Conservation (phyloP, 64 coral and sea anemone genomes). For the Cladopsammia gracilis region DNA sequence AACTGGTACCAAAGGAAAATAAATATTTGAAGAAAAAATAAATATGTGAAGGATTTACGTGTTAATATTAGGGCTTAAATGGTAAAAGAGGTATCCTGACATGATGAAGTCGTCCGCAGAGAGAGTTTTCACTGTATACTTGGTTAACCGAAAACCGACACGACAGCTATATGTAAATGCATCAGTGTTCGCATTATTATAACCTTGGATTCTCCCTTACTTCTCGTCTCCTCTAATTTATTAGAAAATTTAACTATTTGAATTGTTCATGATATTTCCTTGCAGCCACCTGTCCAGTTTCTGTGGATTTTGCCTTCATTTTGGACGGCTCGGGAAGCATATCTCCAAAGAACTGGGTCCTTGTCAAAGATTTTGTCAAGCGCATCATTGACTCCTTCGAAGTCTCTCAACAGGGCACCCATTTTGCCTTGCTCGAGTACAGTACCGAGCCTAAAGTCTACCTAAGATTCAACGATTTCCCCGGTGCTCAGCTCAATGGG, state of each 20-base stretch:
- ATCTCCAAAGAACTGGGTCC: slow-evolving; percentile 22
- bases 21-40: too few relatives aligned
- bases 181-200: too few relatives aligned
- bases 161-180: too few relatives aligned
- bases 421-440: slow-evolving; percentile 62
- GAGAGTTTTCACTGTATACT: too few relatives aligned
- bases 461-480: slow-evolving; percentile 40
- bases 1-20: too few relatives aligned
- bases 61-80: too few relatives aligned
- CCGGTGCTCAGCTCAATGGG: slow-evolving; percentile 44
- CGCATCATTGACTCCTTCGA: slow-evolving; percentile 23
- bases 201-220: too few relatives aligned
- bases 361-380: slow-evolving; percentile 43
- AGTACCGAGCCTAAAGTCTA: slow-evolving; percentile 30
- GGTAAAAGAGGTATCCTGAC: too few relatives aligned
- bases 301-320: slow-evolving; percentile 61
- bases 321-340: slow-evolving; percentile 70
- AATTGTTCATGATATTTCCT: background rate
- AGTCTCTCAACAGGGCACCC: slow-evolving; percentile 32
- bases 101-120: too few relatives aligned
- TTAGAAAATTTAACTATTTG: background rate
- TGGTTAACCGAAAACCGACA: too few relatives aligned
- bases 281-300: slow-evolving; percentile 48
- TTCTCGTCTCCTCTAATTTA: too few relatives aligned
- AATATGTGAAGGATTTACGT: too few relatives aligned